A percentile compares a stretch with the other conserved stretches of the same genome.
phyloP scores from a whole-genome alignment of 30 jellyfish, hydroid and myxozoan species.

The Cassiopea andromeda region DNA sequence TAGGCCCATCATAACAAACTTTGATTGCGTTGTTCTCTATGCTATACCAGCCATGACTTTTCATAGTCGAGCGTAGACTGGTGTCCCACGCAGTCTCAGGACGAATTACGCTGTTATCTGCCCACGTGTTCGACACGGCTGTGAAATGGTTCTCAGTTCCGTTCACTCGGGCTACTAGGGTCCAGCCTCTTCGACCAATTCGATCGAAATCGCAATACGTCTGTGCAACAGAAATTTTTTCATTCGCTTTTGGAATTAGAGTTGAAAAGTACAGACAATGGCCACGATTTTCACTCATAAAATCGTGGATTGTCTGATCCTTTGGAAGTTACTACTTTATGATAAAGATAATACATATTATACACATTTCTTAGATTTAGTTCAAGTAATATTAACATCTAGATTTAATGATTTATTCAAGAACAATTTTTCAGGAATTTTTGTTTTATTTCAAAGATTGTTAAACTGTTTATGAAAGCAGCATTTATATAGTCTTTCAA shows the following conservation, averaged over 20 bases:
- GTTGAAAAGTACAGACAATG: too few relatives aligned
- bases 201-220: constrained; percentile 96
- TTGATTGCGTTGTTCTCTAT: constrained; percentile 87
- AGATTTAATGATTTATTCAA: too few relatives aligned
- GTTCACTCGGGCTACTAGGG: constrained; percentile 99
- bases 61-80: constrained; percentile 80
- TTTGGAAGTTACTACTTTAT: too few relatives aligned
- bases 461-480: too few relatives aligned
- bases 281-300: too few relatives aligned
- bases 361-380: too few relatives aligned
- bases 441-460: too few relatives aligned
- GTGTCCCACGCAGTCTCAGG: constrained; percentile 92
- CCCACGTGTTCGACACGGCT: constrained; percentile 98
- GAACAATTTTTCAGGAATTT: too few relatives aligned
- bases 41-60: constrained; percentile 95
- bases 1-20: constrained; percentile 95
- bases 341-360: too few relatives aligned
- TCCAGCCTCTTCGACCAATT: constrained; percentile 94
- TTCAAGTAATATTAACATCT: too few relatives aligned
- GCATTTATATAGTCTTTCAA: too few relatives aligned
- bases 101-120: constrained; percentile 89
- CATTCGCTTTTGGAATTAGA: background rate
- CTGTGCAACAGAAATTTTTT: constrained; percentile 44
- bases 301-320: too few relatives aligned
- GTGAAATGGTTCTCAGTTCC: constrained; percentile 96